Conservation (phyloP, 2,113 vertebrate genomes). For the Megatriorchis doriae region DNA sequence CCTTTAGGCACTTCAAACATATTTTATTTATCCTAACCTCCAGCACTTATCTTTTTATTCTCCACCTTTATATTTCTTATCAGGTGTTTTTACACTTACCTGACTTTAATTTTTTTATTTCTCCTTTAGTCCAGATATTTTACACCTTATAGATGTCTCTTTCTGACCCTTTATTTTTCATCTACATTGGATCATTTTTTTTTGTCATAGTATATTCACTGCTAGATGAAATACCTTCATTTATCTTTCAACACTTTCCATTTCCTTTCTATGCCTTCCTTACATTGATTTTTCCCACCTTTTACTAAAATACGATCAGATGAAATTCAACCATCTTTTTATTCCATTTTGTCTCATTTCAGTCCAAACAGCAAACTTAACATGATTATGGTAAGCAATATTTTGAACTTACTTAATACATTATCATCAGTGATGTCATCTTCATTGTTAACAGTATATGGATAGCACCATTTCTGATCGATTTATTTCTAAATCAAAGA, state of each 20-base stretch:
- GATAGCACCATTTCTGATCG: not conserved
- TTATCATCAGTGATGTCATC: not conserved
- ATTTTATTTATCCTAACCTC: constrained; percentile 28
- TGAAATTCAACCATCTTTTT: not conserved
- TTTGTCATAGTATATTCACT: not conserved
- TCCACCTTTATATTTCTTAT: not conserved
- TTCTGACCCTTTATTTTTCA: constrained; percentile 31
- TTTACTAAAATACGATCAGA: not conserved
- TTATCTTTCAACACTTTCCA: constrained; percentile 28
- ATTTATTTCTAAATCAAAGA: not conserved
- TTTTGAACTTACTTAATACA: not conserved
- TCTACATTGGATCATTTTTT: not conserved
- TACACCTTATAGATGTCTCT: not conserved
- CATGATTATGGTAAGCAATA: not conserved
- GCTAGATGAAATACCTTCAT: constrained; percentile 11
- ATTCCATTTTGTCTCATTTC: not conserved
- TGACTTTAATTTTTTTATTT: not conserved
- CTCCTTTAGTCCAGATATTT: not conserved
- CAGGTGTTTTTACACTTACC: not conserved
- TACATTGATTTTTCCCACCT: constrained; percentile 10
- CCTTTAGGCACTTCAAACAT: not conserved
- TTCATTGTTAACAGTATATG: not conserved
- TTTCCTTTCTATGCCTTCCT: constrained; percentile 16
- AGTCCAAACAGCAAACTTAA: not conserved
- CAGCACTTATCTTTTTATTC: not conserved